Percentiles rank a stretch among this genome's conserved stretches.
Evolutionary conservation across 2,113 vertebrate genomes (phyloP).

Genomic region (Onychostruthus taczanowskii): DNA sequence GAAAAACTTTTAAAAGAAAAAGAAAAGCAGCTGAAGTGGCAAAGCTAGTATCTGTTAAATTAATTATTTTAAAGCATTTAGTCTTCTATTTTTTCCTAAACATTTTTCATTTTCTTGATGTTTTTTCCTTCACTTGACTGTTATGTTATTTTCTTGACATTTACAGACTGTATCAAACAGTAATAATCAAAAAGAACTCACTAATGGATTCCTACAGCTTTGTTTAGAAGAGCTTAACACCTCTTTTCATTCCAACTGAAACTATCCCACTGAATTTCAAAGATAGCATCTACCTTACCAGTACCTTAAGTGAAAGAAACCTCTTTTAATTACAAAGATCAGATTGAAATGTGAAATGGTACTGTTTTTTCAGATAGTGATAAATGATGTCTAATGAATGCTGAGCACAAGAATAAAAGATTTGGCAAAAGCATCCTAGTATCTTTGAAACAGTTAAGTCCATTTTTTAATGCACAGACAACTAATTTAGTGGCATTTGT

Average conservation of each 20-base stretch:
- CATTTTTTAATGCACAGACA: background rate
- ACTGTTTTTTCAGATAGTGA: background rate
- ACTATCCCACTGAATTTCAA: background rate
- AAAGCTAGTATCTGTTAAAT: background rate
- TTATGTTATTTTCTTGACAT: background rate
- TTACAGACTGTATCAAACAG: background rate
- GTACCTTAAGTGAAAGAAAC: background rate
- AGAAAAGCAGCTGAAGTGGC: background rate
- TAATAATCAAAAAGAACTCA: background rate
- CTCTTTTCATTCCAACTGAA: background rate
- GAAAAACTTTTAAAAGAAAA: background rate
- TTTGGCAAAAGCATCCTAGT: background rate
- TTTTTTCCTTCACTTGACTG: background rate
- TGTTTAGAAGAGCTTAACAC: background rate
- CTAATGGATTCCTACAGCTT: background rate
- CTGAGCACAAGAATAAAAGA: background rate
- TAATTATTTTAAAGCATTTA: background rate
- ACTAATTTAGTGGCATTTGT: background rate
- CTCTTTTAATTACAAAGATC: background rate
- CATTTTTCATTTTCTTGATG: background rate
- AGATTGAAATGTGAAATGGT: background rate
- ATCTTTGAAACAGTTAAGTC: background rate
- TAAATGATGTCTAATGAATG: background rate
- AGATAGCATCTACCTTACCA: background rate
- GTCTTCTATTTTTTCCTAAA: background rate